phyloP scores from a whole-genome alignment of 2,888 invertebrate species.

The Spialia ferax region DNA sequence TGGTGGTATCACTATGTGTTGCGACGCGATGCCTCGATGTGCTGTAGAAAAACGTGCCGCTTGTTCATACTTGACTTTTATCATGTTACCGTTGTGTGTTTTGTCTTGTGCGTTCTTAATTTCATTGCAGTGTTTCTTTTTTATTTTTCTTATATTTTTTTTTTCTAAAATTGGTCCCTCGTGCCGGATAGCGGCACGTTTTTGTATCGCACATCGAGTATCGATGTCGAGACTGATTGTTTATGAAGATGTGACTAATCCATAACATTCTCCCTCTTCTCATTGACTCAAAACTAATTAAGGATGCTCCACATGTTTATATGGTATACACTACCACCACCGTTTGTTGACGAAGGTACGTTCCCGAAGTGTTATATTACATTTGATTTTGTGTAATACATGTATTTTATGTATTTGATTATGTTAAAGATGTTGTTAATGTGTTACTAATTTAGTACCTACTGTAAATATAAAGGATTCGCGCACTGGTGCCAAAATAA shows the following conservation, averaged over 20 bases:
- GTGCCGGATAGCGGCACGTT: slow-evolving; percentile 56
- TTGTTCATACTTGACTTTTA: background rate
- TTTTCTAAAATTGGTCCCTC: slow-evolving; percentile 41
- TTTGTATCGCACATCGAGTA: slow-evolving; percentile 62
- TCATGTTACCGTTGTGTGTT: background rate
- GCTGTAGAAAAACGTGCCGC: slow-evolving; percentile 64
- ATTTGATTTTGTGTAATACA: slow-evolving; percentile 78
- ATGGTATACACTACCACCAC: slow-evolving; percentile 82
- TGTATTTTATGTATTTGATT: slow-evolving; percentile 67
- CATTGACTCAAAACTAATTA: slow-evolving; percentile 85
- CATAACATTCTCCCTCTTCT: slow-evolving; percentile 86
- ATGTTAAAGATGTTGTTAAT: slow-evolving; percentile 65
- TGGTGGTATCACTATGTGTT: slow-evolving; percentile 68
- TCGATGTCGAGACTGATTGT: slow-evolving; percentile 62
- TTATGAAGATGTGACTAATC: slow-evolving; percentile 82
- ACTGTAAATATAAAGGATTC: slow-evolving; percentile 43
- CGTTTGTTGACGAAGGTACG: slow-evolving; percentile 84
- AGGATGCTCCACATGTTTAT: slow-evolving; percentile 85
- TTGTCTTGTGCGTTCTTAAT: slow-evolving; percentile 8
- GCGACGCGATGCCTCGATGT: slow-evolving; percentile 60
- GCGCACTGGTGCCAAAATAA: slow-evolving; percentile 78
- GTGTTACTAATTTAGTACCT: slow-evolving; percentile 69
- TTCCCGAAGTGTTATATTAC: slow-evolving; percentile 76
- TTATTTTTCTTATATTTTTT: background rate
- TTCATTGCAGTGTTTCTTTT: slow-evolving; percentile 12